Conservation (phyloP, 2,113 vertebrate species). For the Chroicocephalus ridibundus region DNA sequence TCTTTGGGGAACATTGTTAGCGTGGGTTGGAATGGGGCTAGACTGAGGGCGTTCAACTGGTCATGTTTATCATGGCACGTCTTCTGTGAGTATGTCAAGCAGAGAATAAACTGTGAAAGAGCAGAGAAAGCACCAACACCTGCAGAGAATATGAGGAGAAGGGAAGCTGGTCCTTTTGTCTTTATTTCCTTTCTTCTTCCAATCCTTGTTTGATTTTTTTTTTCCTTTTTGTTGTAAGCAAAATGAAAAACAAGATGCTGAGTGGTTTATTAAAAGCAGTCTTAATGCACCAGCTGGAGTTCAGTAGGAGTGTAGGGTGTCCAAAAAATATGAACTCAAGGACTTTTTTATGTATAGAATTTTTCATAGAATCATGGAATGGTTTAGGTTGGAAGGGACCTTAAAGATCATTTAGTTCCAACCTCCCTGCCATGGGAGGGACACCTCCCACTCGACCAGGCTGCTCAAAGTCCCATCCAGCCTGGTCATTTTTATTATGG, state of each 20-base stretch:
- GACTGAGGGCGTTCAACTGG: background rate
- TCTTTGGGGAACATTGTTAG: background rate
- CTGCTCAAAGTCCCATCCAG: background rate
- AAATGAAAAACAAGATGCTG: background rate
- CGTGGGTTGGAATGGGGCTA: background rate
- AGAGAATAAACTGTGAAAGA: background rate
- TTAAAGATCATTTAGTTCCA: background rate
- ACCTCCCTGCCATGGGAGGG: background rate
- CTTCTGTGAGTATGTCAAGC: background rate
- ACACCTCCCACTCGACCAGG: background rate
- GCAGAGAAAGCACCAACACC: background rate
- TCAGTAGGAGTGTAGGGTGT: background rate
- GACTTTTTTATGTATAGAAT: background rate
- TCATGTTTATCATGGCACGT: background rate
- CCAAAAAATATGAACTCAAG: background rate
- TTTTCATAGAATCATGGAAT: background rate
- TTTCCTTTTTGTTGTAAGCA: background rate
- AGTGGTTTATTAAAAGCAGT: background rate
- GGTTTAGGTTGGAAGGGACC: background rate
- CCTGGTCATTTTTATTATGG: background rate
- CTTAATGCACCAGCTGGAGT: background rate
- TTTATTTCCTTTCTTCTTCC: background rate
- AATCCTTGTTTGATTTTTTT: background rate
- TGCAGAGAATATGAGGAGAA: background rate
- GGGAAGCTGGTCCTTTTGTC: background rate